Percentiles rank a stretch among this genome's conserved stretches.
Evolutionary conservation across 2,113 vertebrate genomes (phyloP).

Genomic region (Falco punctatus): DNA sequence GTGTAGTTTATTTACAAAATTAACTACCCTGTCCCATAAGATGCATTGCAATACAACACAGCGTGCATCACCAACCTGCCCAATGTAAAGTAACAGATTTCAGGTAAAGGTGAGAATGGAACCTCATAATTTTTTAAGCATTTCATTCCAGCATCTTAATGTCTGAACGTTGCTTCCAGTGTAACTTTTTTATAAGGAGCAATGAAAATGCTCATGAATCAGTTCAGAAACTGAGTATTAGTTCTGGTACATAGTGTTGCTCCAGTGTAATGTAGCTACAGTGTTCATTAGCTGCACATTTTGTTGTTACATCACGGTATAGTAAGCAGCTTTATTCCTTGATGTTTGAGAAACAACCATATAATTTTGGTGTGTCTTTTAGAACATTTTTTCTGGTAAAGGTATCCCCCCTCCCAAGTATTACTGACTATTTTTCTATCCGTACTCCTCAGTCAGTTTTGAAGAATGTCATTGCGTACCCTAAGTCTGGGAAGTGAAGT

Average conservation of each 20-base stretch:
- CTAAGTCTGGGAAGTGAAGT: constrained; percentile 11
- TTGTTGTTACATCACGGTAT: not conserved
- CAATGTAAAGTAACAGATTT: not conserved
- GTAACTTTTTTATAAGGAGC: not conserved
- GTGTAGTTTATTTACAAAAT: not conserved
- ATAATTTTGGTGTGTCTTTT: not conserved
- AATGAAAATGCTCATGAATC: not conserved
- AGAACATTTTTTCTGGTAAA: not conserved
- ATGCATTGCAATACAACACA: not conserved
- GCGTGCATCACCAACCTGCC: not conserved
- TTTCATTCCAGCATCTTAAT: not conserved
- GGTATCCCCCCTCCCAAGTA: not conserved
- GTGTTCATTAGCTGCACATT: not conserved
- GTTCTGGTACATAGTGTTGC: not conserved
- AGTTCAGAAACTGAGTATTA: not conserved
- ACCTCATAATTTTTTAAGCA: not conserved
- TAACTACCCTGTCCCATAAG: not conserved
- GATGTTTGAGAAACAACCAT: not conserved
- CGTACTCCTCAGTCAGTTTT: constrained; percentile 34
- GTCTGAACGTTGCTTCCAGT: not conserved
- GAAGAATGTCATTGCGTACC: constrained; percentile 28
- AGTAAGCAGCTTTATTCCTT: not conserved
- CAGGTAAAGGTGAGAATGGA: not conserved
- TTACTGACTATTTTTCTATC: not conserved
- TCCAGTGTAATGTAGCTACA: not conserved